A percentile compares a stretch with the other conserved stretches of the same genome.
phyloP scores from a whole-genome alignment of 2,888 invertebrate species.

The Drosophila nr. perissopoda region DNA sequence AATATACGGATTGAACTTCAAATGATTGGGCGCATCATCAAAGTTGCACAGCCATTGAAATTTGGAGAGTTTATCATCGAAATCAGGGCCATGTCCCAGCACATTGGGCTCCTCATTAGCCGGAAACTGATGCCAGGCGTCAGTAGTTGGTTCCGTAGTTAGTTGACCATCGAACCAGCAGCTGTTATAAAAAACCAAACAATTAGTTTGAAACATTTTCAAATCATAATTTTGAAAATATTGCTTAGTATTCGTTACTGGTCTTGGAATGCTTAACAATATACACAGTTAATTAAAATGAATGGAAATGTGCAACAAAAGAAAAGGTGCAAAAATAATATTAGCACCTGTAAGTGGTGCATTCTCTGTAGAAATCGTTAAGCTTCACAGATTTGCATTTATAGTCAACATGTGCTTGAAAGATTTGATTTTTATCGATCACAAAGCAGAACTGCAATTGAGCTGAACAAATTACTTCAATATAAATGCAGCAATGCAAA shows the following conservation, averaged over 20 bases:
- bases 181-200: background rate
- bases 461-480: background rate
- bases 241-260: background rate
- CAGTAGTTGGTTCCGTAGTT: slow-evolving; percentile 50
- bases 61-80: slow-evolving; percentile 70
- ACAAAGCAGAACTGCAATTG: background rate
- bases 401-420: too few relatives aligned
- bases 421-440: background rate
- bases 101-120: slow-evolving; percentile 82
- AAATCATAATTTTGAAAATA: background rate
- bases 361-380: too few relatives aligned
- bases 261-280: too few relatives aligned
- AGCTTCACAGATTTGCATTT: too few relatives aligned
- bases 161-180: slow-evolving; percentile 75
- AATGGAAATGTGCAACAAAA: too few relatives aligned
- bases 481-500: background rate
- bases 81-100: slow-evolving; percentile 78
- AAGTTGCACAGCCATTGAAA: slow-evolving; percentile 84
- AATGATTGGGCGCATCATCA: slow-evolving; percentile 90
- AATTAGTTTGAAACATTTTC: background rate
- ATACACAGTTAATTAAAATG: too few relatives aligned
- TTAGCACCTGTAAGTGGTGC: background rate
- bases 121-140: slow-evolving; percentile 80
- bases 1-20: slow-evolving; percentile 95
- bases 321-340: background rate